Evolutionary conservation across 2,113 vertebrate genomes (phyloP).

Genomic region (Danionella cerebrum): DNA sequence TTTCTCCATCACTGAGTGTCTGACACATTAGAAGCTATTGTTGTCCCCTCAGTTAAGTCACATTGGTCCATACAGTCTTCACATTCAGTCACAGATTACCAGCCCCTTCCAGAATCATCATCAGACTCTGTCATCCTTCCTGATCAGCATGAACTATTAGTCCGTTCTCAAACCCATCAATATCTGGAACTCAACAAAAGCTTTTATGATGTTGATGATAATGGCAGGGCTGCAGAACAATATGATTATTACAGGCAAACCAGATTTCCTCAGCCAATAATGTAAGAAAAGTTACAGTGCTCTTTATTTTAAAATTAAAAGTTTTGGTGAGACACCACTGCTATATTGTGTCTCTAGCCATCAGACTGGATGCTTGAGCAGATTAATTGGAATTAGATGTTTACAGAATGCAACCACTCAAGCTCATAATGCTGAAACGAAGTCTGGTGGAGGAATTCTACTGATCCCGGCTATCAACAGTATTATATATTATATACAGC

Average conservation of each 20-base stretch:
- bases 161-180: conserved; percentile 13
- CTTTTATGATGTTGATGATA: conserved; percentile 19
- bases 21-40: conserved; percentile 33
- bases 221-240: background rate
- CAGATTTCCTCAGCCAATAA: background rate
- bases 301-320: background rate
- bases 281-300: background rate
- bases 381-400: too few species aligned
- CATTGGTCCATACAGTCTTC: conserved; percentile 10
- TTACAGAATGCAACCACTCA: too few species aligned
- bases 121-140: conserved; percentile 7
- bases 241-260: background rate
- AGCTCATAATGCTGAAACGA: too few species aligned
- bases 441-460: too few species aligned
- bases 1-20: background rate
- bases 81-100: conserved; percentile 9
- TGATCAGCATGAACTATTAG: conserved; percentile 33
- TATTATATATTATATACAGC: too few species aligned
- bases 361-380: too few species aligned
- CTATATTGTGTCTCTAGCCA: too few species aligned
- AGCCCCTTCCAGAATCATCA: conserved; percentile 20
- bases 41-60: conserved; percentile 13
- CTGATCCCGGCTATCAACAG: too few species aligned
- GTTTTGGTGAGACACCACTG: too few species aligned
- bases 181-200: conserved; percentile 3